Percentiles rank a stretch among this genome's conserved stretches.
Conservation (phyloP, 2,888 invertebrate genomes). For the Drosophila prolongata region DNA sequence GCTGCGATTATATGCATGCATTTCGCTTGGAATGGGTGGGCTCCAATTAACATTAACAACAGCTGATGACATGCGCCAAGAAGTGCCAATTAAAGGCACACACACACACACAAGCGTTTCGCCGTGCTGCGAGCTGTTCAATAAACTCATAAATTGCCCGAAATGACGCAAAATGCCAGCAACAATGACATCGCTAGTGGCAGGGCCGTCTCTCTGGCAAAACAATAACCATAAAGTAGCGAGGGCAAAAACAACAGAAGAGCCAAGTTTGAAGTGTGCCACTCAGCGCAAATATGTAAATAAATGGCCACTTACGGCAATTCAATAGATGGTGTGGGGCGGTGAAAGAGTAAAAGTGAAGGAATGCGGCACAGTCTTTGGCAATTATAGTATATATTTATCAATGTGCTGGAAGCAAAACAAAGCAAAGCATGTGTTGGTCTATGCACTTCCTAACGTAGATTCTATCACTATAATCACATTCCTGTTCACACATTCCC, state of each 20-base stretch:
- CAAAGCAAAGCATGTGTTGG: conserved; percentile 59
- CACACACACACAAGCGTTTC: conserved; percentile 40
- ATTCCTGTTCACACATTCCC: neutral
- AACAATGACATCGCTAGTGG: conserved; percentile 14
- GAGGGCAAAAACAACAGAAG: conserved; percentile 33
- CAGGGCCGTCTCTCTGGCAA: conserved; percentile 47
- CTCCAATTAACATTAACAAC: conserved; percentile 39
- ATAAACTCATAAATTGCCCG: conserved; percentile 76
- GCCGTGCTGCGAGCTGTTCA: conserved; percentile 43
- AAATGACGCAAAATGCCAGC: conserved; percentile 67
- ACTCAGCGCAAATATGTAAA: conserved; percentile 77
- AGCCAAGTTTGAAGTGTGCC: conserved; percentile 67
- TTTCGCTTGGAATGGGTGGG: conserved; percentile 14
- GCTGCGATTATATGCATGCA: conserved; percentile 44
- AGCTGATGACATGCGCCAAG: conserved; percentile 49
- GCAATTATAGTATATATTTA: conserved; percentile 72
- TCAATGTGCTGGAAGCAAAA: conserved; percentile 56
- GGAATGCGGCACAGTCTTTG: conserved; percentile 45
- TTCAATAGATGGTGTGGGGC: conserved; percentile 51
- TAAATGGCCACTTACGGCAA: conserved; percentile 78
- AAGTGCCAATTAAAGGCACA: conserved; percentile 70
- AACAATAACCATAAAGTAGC: conserved; percentile 76
- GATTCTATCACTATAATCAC: conserved; percentile 3
- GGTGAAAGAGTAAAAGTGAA: conserved; percentile 1
- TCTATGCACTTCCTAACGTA: conserved; percentile 31